These are phyloP conservation scores for Gasterosteus nipponicus DNA, from an alignment of 2,113 vertebrate genomes.

Conservation along the genomic window DNA sequence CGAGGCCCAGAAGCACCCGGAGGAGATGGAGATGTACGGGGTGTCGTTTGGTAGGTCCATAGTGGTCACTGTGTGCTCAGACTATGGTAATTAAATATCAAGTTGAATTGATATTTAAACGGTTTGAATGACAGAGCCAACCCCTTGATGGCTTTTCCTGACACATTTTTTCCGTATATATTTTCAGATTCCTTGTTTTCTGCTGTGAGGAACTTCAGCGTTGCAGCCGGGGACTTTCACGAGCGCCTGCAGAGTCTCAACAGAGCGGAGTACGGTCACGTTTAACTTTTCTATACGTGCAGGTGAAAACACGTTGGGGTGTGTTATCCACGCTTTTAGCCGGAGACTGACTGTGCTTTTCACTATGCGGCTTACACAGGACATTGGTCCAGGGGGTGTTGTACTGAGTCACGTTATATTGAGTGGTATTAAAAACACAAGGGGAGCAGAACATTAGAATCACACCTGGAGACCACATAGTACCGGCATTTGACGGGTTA, in stretches of 20 bases:
- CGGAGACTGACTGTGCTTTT: not conserved
- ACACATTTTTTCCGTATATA: not conserved
- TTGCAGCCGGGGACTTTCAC: slow-evolving; percentile 85
- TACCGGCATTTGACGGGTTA: not conserved
- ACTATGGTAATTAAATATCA: not conserved
- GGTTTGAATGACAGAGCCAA: not conserved
- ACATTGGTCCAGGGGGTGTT: too few relatives aligned
- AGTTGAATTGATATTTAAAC: not conserved
- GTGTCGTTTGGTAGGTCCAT: slow-evolving; percentile 90
- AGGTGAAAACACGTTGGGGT: not conserved
- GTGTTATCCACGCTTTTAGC: not conserved
- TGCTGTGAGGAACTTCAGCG: slow-evolving; percentile 89
- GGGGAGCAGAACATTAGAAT: not conserved
- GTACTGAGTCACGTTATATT: too few relatives aligned
- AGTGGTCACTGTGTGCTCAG: not conserved
- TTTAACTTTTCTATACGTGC: not conserved
- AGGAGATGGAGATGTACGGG: slow-evolving; percentile 73
- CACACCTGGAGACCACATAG: not conserved
- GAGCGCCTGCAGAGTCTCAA: slow-evolving; percentile 82
- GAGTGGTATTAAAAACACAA: not conserved
- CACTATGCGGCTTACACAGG: not conserved
- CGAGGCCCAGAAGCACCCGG: slow-evolving; percentile 80
- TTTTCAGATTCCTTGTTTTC: slow-evolving; percentile 89
- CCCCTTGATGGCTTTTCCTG: not conserved
- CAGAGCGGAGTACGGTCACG: slow-evolving; percentile 83